Conservation (phyloP, 1,140 invertebrate species). For the Polyergus mexicanus region DNA sequence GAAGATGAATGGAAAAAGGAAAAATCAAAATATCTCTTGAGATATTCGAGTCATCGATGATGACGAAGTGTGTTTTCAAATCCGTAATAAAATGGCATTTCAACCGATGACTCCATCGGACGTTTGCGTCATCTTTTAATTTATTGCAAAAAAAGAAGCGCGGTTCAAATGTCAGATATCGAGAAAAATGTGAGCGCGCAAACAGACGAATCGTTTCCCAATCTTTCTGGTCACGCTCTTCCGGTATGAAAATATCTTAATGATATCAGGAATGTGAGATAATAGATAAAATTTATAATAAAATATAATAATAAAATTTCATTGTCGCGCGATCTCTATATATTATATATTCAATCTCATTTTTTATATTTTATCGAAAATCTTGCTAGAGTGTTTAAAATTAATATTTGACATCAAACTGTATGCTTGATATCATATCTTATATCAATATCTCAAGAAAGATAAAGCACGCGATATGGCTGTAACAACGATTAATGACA, state of each 20-base stretch:
- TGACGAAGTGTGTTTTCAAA: constrained; percentile 24
- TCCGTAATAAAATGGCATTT: constrained; percentile 22
- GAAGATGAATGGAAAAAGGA: neutral
- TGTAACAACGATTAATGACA: constrained; percentile 8
- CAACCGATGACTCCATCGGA: neutral
- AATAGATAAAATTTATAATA: too few species aligned
- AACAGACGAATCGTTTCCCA: neutral
- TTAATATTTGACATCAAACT: neutral
- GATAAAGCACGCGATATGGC: neutral
- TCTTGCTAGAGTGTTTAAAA: neutral
- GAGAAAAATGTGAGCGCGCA: neutral
- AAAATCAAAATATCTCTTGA: neutral
- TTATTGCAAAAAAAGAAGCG: neutral
- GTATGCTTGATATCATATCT: neutral
- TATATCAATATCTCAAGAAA: neutral
- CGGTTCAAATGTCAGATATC: constrained; percentile 33
- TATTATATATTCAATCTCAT: neutral
- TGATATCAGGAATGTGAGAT: neutral
- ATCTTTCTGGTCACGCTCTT: constrained; percentile 21
- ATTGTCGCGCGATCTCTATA: neutral
- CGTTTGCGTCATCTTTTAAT: constrained; percentile 22
- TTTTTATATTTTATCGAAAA: neutral
- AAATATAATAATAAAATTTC: neutral
- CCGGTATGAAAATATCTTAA: neutral
- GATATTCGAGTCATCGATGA: neutral